A percentile compares a stretch with the other conserved stretches of the same genome.
These are phyloP conservation scores for Acanthisitta chloris DNA, from an alignment of 2,113 vertebrate species.

Conservation along the genomic window DNA sequence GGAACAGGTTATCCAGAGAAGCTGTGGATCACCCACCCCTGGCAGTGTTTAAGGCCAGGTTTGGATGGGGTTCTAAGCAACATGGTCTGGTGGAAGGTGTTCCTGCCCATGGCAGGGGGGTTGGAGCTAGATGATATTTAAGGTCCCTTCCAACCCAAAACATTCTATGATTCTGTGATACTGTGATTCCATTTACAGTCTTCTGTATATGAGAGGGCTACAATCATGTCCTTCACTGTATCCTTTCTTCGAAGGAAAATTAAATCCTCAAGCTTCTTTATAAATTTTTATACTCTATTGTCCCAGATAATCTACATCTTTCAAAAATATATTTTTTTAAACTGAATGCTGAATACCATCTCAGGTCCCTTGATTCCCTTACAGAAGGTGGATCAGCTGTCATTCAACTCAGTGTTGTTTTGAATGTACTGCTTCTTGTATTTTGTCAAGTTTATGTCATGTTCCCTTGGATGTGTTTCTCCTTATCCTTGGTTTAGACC, in stretches of 20 bases:
- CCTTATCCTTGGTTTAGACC: neutral
- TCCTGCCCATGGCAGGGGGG: accelerated
- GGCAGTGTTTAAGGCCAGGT: neutral
- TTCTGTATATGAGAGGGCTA: neutral
- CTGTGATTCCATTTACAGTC: neutral
- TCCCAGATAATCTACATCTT: neutral
- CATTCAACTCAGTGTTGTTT: neutral
- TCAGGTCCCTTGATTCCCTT: neutral
- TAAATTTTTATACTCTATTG: neutral
- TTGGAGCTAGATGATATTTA: accelerated
- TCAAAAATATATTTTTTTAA: neutral
- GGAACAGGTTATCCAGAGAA: neutral
- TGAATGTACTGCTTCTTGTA: neutral
- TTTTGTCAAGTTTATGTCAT: neutral
- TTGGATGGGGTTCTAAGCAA: neutral
- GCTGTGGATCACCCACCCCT: accelerated
- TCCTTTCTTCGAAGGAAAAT: neutral
- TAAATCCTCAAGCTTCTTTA: neutral
- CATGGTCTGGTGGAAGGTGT: neutral
- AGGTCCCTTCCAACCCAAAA: neutral
- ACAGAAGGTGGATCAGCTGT: neutral
- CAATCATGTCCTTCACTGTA: neutral
- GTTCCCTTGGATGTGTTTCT: neutral
- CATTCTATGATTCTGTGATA: neutral
- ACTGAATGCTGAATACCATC: neutral